phyloP scores from a whole-genome alignment of 2,797 vertebrate species.

The Pristis pectinata region DNA sequence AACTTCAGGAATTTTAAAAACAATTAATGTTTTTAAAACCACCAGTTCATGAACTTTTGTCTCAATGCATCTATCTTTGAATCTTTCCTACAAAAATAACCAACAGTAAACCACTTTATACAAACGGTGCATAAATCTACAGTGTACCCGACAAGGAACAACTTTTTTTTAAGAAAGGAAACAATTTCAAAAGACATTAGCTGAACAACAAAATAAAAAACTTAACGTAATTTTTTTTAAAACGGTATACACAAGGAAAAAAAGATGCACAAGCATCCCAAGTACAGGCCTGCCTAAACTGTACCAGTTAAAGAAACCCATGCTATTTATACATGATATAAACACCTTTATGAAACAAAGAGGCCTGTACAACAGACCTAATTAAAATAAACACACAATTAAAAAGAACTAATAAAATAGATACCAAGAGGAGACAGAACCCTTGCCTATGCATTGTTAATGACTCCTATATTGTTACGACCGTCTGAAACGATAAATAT shows the following conservation, averaged over 20 bases:
- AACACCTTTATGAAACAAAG: constrained; percentile 72
- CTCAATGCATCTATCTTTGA: constrained; percentile 30
- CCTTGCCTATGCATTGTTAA: constrained; percentile 68
- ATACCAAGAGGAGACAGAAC: constrained; percentile 64
- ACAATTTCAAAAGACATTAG: constrained; percentile 39
- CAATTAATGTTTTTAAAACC: constrained; percentile 26
- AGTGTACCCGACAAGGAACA: constrained; percentile 59
- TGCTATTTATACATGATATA: constrained; percentile 72
- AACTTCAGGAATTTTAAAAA: constrained; percentile 20
- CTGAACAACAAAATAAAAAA: constrained; percentile 33
- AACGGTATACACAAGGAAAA: constrained; percentile 35
- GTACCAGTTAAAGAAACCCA: constrained; percentile 79
- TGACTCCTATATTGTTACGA: constrained; percentile 74
- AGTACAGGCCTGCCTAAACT: constrained; percentile 76
- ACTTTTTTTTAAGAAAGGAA: constrained; percentile 45
- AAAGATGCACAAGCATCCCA: constrained; percentile 40
- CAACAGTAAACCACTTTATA: constrained; percentile 49
- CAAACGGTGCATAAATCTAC: constrained; percentile 54
- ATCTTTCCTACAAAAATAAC: constrained; percentile 49
- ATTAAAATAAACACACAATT: constrained; percentile 65
- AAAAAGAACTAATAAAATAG: constrained; percentile 47
- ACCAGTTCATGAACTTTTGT: constrained; percentile 32
- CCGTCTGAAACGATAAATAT: constrained; percentile 75
- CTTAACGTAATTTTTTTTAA: constrained; percentile 23
- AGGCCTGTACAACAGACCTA: constrained; percentile 79